phyloP scores from a whole-genome alignment of 2,797 vertebrate species.

The Rhinogobio ventralis region DNA sequence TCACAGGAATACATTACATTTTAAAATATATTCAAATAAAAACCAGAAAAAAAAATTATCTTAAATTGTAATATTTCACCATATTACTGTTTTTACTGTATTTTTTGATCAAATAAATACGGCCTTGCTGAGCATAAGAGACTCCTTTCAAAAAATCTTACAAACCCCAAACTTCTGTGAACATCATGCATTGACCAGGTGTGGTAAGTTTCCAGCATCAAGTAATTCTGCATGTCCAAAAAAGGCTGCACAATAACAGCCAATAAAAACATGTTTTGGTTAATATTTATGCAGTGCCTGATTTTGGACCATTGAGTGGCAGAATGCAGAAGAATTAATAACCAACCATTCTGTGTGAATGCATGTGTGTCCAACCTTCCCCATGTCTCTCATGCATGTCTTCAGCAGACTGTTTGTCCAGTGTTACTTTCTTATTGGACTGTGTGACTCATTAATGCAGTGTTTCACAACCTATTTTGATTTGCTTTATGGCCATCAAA shows the following conservation, averaged over 20 bases:
- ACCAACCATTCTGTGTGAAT: not conserved
- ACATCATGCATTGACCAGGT: not conserved
- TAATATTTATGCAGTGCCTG: not conserved
- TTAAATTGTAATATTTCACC: not conserved
- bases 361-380: not conserved
- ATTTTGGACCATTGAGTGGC: not conserved
- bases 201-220: not conserved
- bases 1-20: not conserved
- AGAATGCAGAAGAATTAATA: not conserved
- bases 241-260: not conserved
- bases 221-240: not conserved
- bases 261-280: not conserved
- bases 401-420: not conserved
- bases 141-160: not conserved
- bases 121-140: not conserved
- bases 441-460: not conserved
- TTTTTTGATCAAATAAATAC: not conserved
- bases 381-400: not conserved
- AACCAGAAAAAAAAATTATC: too few species aligned
- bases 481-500: not conserved
- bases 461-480: not conserved
- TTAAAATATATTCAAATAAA: not conserved
- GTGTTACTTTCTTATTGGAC: not conserved
- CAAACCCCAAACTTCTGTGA: not conserved
- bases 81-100: not conserved